Conservation (phyloP, 2,113 vertebrate genomes). For the Istiophorus platypterus region DNA sequence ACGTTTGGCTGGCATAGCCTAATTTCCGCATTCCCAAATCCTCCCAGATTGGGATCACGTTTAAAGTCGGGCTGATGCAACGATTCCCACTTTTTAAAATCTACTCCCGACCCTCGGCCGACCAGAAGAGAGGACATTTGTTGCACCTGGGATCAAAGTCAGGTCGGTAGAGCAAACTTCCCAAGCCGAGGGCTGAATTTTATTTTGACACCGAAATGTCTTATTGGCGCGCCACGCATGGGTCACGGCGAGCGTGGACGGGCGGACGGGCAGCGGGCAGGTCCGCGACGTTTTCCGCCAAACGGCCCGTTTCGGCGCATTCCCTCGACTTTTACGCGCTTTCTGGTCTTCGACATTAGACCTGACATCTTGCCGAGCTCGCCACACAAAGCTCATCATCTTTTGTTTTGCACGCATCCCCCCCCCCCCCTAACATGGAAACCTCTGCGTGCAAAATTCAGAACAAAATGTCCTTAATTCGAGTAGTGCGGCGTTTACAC, state of each 20-base stretch:
- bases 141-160: constrained; percentile 84
- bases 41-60: constrained; percentile 93
- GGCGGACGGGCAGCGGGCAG: neutral
- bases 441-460: constrained; percentile 35
- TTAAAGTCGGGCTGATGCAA: constrained; percentile 94
- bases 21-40: constrained; percentile 98
- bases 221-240: constrained; percentile 60
- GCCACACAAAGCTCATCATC: constrained; percentile 14
- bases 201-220: constrained; percentile 8
- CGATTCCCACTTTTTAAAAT: constrained; percentile 88
- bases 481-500: neutral
- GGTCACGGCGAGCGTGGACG: constrained; percentile 15
- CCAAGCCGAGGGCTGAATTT: constrained; percentile 19
- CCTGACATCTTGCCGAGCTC: constrained; percentile 14
- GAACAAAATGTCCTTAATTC: constrained; percentile 68
- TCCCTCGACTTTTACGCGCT: neutral
- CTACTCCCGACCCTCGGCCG: constrained; percentile 84
- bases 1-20: constrained; percentile 90
- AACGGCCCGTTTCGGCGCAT: neutral
- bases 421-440: no score
- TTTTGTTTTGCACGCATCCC: no score
- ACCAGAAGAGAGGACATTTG: constrained; percentile 84
- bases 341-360: neutral
- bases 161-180: constrained; percentile 81
- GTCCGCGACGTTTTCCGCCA: constrained; percentile 1